These are phyloP conservation scores for Acrobasis suavella DNA, from an alignment of 2,888 invertebrate genomes.

Conservation along the genomic window DNA sequence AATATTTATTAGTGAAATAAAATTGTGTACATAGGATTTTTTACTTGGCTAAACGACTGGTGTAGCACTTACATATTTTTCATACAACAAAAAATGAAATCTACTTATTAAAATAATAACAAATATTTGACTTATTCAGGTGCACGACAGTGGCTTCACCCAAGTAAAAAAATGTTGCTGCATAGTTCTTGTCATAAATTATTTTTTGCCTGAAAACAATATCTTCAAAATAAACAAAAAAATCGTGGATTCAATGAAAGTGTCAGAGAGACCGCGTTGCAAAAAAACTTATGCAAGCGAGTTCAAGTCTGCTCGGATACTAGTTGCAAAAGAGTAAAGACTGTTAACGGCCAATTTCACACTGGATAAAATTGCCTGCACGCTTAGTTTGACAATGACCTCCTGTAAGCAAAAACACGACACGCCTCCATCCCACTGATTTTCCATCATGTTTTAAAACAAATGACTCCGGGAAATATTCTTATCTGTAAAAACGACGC, in stretches of 20 bases:
- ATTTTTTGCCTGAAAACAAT: not conserved
- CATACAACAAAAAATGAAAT: not conserved
- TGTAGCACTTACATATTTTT: not conserved
- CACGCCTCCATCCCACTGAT: constrained; percentile 30
- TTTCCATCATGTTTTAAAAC: not conserved
- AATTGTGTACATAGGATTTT: not conserved
- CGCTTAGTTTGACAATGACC: constrained; percentile 74
- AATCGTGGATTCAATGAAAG: constrained; percentile 20
- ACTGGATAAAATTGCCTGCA: constrained; percentile 61
- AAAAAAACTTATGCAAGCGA: constrained; percentile 63
- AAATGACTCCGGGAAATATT: not conserved
- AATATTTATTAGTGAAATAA: too few species aligned
- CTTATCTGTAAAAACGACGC: not conserved
- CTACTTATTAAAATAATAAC: too few species aligned
- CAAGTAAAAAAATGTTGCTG: too few species aligned
- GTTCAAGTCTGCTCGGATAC: constrained; percentile 54
- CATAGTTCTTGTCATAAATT: too few species aligned
- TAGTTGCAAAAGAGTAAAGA: constrained; percentile 66
- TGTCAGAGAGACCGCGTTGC: constrained; percentile 37
- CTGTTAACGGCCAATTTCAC: constrained; percentile 71
- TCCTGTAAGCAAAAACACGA: constrained; percentile 52
- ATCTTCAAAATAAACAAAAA: constrained; percentile 10
- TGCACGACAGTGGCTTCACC: too few species aligned
- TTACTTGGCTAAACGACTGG: not conserved
- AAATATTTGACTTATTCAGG: too few species aligned